Conservation (phyloP, 2,113 vertebrate genomes). For the Phyllostomus hastatus region DNA sequence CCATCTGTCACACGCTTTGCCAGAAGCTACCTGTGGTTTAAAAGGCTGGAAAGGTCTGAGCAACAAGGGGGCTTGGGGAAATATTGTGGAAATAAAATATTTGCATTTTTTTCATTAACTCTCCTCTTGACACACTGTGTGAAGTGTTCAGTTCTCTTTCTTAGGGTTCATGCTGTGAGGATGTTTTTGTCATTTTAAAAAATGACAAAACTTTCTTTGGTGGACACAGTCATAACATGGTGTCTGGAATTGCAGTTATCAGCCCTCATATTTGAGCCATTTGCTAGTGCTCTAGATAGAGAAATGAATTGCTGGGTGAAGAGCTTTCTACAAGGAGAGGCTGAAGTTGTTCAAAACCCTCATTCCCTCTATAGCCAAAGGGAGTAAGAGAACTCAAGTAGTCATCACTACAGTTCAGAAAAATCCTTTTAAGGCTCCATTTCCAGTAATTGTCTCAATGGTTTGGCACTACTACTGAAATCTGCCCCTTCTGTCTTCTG, state of each 20-base stretch:
- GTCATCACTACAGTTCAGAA: not conserved
- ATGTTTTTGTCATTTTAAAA: slow-evolving; percentile 48
- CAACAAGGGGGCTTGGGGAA: slow-evolving; percentile 65
- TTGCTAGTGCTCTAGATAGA: not conserved
- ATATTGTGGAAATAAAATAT: slow-evolving; percentile 37
- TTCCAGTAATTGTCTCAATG: not conserved
- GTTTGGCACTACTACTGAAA: not conserved
- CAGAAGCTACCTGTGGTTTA: slow-evolving; percentile 70
- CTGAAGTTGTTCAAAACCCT: not conserved
- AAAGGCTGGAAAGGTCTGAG: slow-evolving; percentile 65
- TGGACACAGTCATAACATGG: not conserved
- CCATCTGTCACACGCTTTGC: slow-evolving; percentile 80
- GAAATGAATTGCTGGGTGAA: not conserved
- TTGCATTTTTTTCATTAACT: slow-evolving; percentile 10
- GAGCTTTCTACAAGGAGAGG: not conserved
- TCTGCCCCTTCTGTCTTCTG: not conserved
- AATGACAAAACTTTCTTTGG: not conserved
- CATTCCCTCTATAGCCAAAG: not conserved
- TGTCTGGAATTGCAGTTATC: not conserved
- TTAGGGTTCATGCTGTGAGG: not conserved
- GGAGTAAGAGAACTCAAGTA: not conserved
- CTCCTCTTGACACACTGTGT: not conserved
- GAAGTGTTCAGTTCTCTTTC: not conserved
- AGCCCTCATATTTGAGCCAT: not conserved
- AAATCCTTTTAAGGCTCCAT: not conserved